Evolutionary conservation across 2,113 vertebrate genomes (phyloP).

Genomic region (Pagrus major): DNA sequence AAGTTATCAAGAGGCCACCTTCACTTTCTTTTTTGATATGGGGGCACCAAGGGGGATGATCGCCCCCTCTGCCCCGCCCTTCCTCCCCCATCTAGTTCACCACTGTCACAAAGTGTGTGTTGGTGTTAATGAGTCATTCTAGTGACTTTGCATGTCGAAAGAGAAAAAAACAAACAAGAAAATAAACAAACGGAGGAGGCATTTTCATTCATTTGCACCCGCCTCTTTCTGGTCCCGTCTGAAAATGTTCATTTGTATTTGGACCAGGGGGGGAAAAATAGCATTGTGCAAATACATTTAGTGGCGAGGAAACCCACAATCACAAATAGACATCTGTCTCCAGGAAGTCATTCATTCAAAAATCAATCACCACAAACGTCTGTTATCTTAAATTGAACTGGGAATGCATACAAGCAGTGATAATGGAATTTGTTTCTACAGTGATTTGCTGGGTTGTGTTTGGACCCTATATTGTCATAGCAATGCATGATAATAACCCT

Average conservation of each 20-base stretch:
- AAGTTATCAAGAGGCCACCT: too few species aligned
- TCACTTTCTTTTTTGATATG: too few species aligned
- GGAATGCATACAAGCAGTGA: constrained; percentile 36
- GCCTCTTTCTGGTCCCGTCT: background rate
- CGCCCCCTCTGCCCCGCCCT: too few species aligned
- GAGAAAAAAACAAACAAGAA: background rate
- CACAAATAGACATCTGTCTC: constrained; percentile 37
- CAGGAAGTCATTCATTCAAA: constrained; percentile 48
- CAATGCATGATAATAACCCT: constrained; percentile 43
- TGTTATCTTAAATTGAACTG: constrained; percentile 69
- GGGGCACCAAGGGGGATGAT: too few species aligned
- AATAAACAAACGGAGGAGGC: background rate
- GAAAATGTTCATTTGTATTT: constrained; percentile 6
- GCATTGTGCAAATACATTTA: constrained; percentile 36
- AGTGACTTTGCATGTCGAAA: background rate
- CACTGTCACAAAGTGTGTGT: background rate
- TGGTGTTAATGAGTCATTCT: background rate
- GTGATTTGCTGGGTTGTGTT: constrained; percentile 37
- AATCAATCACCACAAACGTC: constrained; percentile 48
- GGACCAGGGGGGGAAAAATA: background rate
- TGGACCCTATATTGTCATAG: constrained; percentile 35
- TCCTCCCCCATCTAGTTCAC: too few species aligned
- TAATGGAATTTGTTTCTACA: constrained; percentile 60
- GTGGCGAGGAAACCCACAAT: constrained; percentile 16
- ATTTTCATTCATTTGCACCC: background rate